Base-by-base conservation (phyloP, 2,888 invertebrate species). In the Amaurobius ferox region DNA sequence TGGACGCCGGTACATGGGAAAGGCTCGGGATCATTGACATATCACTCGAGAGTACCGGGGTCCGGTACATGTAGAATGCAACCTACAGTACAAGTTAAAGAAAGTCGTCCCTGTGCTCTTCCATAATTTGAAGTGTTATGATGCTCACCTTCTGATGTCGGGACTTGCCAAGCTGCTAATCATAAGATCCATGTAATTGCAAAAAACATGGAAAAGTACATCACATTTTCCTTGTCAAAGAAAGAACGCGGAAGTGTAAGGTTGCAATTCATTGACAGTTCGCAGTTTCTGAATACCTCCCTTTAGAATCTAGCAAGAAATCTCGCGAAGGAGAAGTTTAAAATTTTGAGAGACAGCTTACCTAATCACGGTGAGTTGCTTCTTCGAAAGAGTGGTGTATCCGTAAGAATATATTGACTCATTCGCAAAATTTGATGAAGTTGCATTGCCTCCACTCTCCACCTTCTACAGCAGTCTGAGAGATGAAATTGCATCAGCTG, bases 361-460 rank as follows among this genome's bases (percentile, higher is more conserved):
- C 70, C 74, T 55, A 16, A 71, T 0, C 67, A 88, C 11, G 11
- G 11, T 7, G 35, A 7, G 11, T 11, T 11, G 6, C 35, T 35
- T 6, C 35, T 35, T 35, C 11, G 11, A 35, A 35, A 35, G 11
- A 11, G 35, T 6, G 6, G 35, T 35, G 35, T 35, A 35, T 35
- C 35, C 35, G 6, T 35, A 35, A 7, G 35, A 35, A 35, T 35
- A 35, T 35, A 6, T 35, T 7, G 35, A 35, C 35, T 7, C 6
- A 7, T 6, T 7, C 5, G 35, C 5, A 35, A 35, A 35, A 11
- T 35, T 35, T 35, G 6, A 7, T 7, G 35, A 35, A 11, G 11
- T 11, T 7, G 29, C 11, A 80, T 68, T 80, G 90, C 16, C 89
- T 29, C n/a, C n/a, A n/a, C n/a, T n/a, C n/a, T n/a, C n/a, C n/a